Evolutionary conservation across 2,888 invertebrate species (phyloP), one percentile per base, ranked within the genome.

Genomic region (Apodemia zela): DNA sequence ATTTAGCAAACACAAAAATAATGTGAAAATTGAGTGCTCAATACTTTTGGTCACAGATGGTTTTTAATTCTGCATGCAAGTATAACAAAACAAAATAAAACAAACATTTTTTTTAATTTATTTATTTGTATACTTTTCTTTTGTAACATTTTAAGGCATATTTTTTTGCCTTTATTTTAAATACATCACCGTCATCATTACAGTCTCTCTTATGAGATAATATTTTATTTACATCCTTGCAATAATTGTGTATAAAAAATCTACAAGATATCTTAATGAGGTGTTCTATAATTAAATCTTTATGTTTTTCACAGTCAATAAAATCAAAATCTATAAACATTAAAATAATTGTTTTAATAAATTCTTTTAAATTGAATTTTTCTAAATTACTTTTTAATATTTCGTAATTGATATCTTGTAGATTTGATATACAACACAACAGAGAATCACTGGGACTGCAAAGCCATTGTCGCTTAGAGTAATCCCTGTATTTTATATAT

Each of bases 161-260:
- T 51, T 62, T 65, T 58, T 65, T 64, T 13, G 62, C 62, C 42
- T 67, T 65, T 59, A 61, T n/a, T 51, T 65, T 63, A 29, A 51
- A 61, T n/a, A 49, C 17, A 59, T 66, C 63, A 7, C 21, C 15
- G 38, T 66, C 60, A 63, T 69, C 65, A 64, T 65, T 65, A 66
- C 65, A 65, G 45, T n/a, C 35, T 67, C 64, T 63, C 49, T 51
- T 66, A 17, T 57, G 42, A 4, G 7, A 51, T 61, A 61, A 59
- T 47, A 66, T 66, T 42, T 59, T 63, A 42, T 63, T 67, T 60
- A 67, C 63, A 15, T 67, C 66, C 61, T 69, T 67, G 29, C 67
- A 69, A 21, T 68, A 67, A 59, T 66, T 66, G n/a, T 62, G 29
- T 18, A 68, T 67, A 35, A 67, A 68, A 29, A 67, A 68, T 67